These are phyloP conservation scores for Monoplex corrugatus DNA, from an alignment of 2,888 invertebrate species.

Conservation along the genomic window DNA sequence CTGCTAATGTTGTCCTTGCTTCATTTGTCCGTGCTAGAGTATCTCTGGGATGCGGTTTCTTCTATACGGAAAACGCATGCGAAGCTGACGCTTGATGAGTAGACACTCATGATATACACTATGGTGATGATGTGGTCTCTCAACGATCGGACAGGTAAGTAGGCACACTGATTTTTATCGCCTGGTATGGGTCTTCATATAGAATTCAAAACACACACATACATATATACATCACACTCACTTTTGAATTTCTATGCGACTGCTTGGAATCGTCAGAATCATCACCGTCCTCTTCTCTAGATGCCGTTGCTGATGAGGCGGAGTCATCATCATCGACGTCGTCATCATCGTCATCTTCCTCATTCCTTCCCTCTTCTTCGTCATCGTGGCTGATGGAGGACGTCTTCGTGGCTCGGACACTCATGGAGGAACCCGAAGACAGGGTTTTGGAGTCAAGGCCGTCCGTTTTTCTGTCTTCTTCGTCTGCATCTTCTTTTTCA, in stretches of 20 bases:
- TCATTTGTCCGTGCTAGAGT: no score
- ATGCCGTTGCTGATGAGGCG: background rate
- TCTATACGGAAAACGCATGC: no score
- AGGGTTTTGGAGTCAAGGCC: background rate
- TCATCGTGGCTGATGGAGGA: background rate
- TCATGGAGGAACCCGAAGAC: background rate
- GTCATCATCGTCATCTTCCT: slow-evolving; percentile 4
- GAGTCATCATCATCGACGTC: slow-evolving; percentile 1
- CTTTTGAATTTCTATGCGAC: background rate
- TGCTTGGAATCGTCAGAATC: slow-evolving; percentile 2
- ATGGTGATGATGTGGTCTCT: no score
- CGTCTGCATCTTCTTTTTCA: background rate
- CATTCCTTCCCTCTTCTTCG: background rate
- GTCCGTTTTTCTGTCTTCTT: background rate
- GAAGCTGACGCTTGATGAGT: no score
- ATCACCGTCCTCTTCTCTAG: background rate
- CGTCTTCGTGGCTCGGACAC: background rate
- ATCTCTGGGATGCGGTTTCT: no score
- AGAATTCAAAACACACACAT: background rate
- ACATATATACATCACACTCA: background rate
- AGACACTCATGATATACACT: no score
- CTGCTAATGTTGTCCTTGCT: no score
- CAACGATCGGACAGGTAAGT: no score
- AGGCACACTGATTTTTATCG: no score
- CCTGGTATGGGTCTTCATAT: no score